Evolutionary conservation across 2,797 vertebrate species (phyloP).

Genomic region (Gastrophryne carolinensis): DNA sequence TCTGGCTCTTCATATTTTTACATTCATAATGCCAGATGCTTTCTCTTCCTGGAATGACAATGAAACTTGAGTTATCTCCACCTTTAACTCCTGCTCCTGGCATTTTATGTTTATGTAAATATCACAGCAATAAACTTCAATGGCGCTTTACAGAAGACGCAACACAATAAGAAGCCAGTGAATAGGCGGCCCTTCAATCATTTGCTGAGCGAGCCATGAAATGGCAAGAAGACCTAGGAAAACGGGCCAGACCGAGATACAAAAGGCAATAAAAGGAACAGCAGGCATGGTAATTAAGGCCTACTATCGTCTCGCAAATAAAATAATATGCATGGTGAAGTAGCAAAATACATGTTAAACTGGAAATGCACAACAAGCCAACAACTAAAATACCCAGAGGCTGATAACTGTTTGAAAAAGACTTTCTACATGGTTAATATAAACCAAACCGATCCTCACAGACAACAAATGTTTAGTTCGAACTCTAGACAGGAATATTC

Average conservation of each 20-base stretch:
- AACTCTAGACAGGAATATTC: no score
- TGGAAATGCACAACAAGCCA: not conserved
- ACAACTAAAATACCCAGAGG: no score
- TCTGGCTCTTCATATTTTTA: conserved; percentile 41
- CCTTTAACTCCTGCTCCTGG: conserved; percentile 24
- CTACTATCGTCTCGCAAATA: not conserved
- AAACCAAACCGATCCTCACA: no score
- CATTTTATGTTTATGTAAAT: conserved; percentile 41
- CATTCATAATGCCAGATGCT: conserved; percentile 43
- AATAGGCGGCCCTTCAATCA: not conserved
- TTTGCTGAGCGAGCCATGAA: not conserved
- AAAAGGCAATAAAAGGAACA: not conserved
- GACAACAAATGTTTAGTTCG: no score
- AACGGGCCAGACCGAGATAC: not conserved
- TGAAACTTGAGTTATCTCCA: conserved; percentile 39
- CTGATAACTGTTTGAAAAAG: no score
- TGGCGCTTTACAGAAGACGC: not conserved
- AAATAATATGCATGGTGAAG: not conserved
- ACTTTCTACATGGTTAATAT: no score
- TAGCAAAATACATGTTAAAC: not conserved
- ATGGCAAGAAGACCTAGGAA: not conserved
- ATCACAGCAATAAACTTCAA: conserved; percentile 6
- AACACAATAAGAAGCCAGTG: not conserved
- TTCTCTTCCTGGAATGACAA: conserved; percentile 39
- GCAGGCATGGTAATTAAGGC: not conserved